These are phyloP conservation scores for Drosophila arawakana DNA, from an alignment of 1,140 invertebrate genomes.

Conservation along the genomic window DNA sequence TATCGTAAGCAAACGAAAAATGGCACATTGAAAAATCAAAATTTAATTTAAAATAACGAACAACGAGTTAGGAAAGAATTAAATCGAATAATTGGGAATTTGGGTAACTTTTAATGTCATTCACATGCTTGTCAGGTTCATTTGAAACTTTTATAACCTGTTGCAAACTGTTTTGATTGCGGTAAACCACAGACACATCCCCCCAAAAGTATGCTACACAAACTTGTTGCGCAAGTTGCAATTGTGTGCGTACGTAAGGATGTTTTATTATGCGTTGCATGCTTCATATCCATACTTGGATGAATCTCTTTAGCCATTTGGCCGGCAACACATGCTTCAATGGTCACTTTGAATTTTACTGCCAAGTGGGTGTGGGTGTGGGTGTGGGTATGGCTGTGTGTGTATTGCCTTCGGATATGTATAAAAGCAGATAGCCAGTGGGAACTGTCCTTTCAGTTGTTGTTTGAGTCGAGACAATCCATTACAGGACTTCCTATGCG, in stretches of 20 bases:
- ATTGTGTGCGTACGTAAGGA: slow-evolving; percentile 48
- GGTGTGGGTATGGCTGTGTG: background rate
- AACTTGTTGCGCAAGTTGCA: slow-evolving; percentile 80
- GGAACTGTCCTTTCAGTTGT: slow-evolving; percentile 66
- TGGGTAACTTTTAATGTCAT: slow-evolving; percentile 21
- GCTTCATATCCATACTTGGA: slow-evolving; percentile 52
- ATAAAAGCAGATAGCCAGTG: slow-evolving; percentile 47
- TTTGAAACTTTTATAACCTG: slow-evolving; percentile 64
- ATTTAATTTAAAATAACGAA: background rate
- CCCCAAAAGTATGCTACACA: slow-evolving; percentile 50
- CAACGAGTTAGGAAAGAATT: too few relatives aligned
- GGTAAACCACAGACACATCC: slow-evolving; percentile 11
- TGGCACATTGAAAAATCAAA: background rate
- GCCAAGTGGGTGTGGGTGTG: background rate
- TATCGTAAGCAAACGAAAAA: slow-evolving; percentile 20
- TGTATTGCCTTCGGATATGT: slow-evolving; percentile 12
- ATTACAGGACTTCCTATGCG: slow-evolving; percentile 56
- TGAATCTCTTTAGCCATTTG: slow-evolving; percentile 47
- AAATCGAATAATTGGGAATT: background rate
- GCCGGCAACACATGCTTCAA: slow-evolving; percentile 53
- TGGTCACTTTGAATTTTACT: slow-evolving; percentile 71
- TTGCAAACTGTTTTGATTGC: slow-evolving; percentile 55
- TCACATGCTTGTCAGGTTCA: slow-evolving; percentile 51
- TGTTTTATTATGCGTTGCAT: slow-evolving; percentile 73
- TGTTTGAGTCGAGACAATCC: slow-evolving; percentile 32